A percentile compares a stretch with the other conserved stretches of the same genome.
phyloP scores from a whole-genome alignment of 2,888 invertebrate genomes.

The Chelonus formosanus region DNA sequence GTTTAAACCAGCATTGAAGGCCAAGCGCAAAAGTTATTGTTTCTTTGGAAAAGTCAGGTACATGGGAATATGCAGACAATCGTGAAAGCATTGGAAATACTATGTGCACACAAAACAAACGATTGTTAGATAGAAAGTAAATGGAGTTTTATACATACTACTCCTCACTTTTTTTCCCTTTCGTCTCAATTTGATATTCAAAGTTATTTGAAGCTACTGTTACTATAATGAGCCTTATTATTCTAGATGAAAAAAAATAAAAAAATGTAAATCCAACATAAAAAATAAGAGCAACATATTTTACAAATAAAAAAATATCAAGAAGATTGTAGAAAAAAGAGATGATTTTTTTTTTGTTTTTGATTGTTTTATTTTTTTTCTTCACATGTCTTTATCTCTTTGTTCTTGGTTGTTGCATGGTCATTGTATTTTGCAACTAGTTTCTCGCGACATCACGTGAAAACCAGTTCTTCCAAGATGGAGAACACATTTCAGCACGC shows the following conservation, averaged over 20 bases:
- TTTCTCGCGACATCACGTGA: conserved; percentile 20
- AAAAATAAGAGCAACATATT: neutral
- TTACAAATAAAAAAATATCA: neutral
- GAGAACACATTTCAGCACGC: conserved; percentile 7
- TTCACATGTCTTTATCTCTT: conserved; percentile 22
- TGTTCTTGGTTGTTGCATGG: conserved; percentile 17
- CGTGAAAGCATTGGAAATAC: conserved; percentile 53
- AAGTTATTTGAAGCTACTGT: neutral
- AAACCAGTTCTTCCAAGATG: conserved; percentile 22
- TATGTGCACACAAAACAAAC: conserved; percentile 15
- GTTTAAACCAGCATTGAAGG: conserved; percentile 16
- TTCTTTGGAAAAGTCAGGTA: conserved; percentile 43
- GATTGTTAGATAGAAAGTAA: conserved; percentile 54
- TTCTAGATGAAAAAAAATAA: neutral
- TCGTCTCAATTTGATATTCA: conserved; percentile 15
- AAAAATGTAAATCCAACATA: neutral
- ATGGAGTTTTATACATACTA: conserved; percentile 28
- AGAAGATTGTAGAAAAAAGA: neutral
- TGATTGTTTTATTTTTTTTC: neutral
- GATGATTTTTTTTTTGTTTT: neutral
- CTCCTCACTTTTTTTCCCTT: conserved; percentile 8
- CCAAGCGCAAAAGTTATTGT: conserved; percentile 20
- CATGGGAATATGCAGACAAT: conserved; percentile 51
- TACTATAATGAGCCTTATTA: neutral
- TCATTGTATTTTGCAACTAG: conserved; percentile 9